phyloP scores from a whole-genome alignment of 1,140 invertebrate genomes.

The Drosophila rufa region DNA sequence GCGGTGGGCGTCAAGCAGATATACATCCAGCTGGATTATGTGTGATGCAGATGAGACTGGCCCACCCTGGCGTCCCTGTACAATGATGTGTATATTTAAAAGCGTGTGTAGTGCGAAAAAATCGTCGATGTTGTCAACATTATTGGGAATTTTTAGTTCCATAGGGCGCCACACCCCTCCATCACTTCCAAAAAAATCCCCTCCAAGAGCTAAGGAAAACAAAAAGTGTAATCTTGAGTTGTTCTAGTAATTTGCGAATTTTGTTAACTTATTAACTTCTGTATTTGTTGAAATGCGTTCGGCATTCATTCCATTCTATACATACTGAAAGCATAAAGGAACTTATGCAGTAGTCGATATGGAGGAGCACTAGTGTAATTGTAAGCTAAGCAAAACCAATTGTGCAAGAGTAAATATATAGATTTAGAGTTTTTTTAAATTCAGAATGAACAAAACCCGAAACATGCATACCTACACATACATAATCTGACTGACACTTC shows the following conservation, averaged over 20 bases:
- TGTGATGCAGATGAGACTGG: slow-evolving; percentile 84
- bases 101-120: slow-evolving; percentile 42
- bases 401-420: slow-evolving; percentile 56
- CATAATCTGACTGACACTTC: slow-evolving; percentile 66
- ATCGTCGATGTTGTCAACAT: slow-evolving; percentile 36
- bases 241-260: slow-evolving; percentile 41
- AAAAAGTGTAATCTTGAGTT: slow-evolving; percentile 54
- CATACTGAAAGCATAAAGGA: slow-evolving; percentile 40
- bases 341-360: slow-evolving; percentile 52
- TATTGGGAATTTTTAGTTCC: slow-evolving; percentile 66
- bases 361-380: slow-evolving; percentile 67
- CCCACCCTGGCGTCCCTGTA: slow-evolving; percentile 33
- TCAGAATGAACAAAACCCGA: slow-evolving; percentile 53
- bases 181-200: slow-evolving; percentile 35
- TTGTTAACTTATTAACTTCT: slow-evolving; percentile 74
- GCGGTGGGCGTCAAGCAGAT: slow-evolving; percentile 94
- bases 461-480: slow-evolving; percentile 40
- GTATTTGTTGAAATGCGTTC: slow-evolving; percentile 62
- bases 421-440: slow-evolving; percentile 51
- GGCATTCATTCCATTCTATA: slow-evolving; percentile 68
- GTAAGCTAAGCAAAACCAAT: slow-evolving; percentile 58
- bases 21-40: slow-evolving; percentile 96
- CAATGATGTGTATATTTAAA: slow-evolving; percentile 57
- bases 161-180: slow-evolving; percentile 19
- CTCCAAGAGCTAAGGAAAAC: slow-evolving; percentile 28